Percentiles rank a stretch among this genome's conserved stretches.
phyloP scores from a whole-genome alignment of 2,888 invertebrate genomes.

The Notodonta ziczac region DNA sequence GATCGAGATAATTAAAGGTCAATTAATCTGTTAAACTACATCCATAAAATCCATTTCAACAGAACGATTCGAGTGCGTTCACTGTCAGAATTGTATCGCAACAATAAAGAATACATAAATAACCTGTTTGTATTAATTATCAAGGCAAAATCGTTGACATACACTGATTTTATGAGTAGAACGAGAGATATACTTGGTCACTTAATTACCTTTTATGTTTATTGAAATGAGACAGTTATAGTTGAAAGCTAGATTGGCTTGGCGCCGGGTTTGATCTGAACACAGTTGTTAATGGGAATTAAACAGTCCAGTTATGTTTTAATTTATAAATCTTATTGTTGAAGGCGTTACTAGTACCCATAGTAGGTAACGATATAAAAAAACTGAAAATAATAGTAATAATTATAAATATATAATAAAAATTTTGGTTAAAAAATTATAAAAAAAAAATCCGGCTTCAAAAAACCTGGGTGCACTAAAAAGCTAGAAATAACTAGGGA shows the following conservation, averaged over 20 bases:
- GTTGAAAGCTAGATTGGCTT: conserved; percentile 52
- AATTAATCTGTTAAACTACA: conserved; percentile 27
- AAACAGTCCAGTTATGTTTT: too few species aligned
- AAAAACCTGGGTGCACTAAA: too few species aligned
- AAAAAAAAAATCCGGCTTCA: too few species aligned
- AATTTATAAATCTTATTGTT: too few species aligned
- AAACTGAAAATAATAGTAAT: too few species aligned
- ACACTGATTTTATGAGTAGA: conserved; percentile 45
- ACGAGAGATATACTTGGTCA: conserved; percentile 34
- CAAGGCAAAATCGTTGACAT: conserved; percentile 53
- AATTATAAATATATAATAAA: too few species aligned
- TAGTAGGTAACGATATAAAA: too few species aligned
- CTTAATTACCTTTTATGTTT: conserved; percentile 51
- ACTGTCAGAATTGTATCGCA: conserved; percentile 25
- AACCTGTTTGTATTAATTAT: conserved; percentile 40
- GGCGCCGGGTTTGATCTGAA: conserved; percentile 45
- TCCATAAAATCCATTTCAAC: conserved; percentile 26
- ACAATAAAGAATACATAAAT: conserved; percentile 53
- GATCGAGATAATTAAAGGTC: conserved; percentile 13
- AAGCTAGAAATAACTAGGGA: too few species aligned
- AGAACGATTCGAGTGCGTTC: conserved; percentile 11
- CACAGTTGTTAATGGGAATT: too few species aligned
- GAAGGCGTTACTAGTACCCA: too few species aligned
- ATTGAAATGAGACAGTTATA: conserved; percentile 63
- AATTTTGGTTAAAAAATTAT: too few species aligned